These are phyloP conservation scores for Ypsolopha scabrella DNA, from an alignment of 2,888 invertebrate species.

Conservation along the genomic window DNA sequence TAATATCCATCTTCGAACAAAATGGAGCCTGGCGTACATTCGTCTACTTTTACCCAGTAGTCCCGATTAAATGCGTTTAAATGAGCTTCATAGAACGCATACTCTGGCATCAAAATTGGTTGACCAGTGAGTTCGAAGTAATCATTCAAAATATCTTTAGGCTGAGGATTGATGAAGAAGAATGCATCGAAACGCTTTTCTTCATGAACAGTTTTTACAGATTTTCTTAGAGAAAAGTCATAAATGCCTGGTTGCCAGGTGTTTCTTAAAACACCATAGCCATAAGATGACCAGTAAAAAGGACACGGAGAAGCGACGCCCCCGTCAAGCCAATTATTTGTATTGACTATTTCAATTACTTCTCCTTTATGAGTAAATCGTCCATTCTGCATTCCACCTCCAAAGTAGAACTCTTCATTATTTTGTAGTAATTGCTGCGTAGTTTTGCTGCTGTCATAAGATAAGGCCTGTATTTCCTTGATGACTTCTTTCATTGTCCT, in stretches of 20 bases:
- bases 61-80: slow-evolving; percentile 57
- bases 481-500: slow-evolving; percentile 38
- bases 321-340: slow-evolving; percentile 48
- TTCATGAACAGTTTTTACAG: slow-evolving; percentile 29
- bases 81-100: slow-evolving; percentile 56
- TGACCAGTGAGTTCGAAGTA: slow-evolving; percentile 54
- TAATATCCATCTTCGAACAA: slow-evolving; percentile 52
- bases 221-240: slow-evolving; percentile 30
- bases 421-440: slow-evolving; percentile 35
- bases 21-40: slow-evolving; percentile 31
- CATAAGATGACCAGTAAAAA: slow-evolving; percentile 54
- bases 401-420: slow-evolving; percentile 45
- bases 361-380: slow-evolving; percentile 52
- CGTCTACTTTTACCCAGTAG: slow-evolving; percentile 48
- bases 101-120: slow-evolving; percentile 53
- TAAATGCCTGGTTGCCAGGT: slow-evolving; percentile 53
- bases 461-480: slow-evolving; percentile 33
- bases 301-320: slow-evolving; percentile 56
- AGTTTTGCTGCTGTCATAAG: slow-evolving; percentile 25
- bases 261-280: slow-evolving; percentile 52
- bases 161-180: slow-evolving; percentile 39
- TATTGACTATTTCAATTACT: slow-evolving; percentile 41
- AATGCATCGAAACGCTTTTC: slow-evolving; percentile 46
- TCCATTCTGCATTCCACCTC: slow-evolving; percentile 62
- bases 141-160: slow-evolving; percentile 41